A percentile compares a stretch with the other conserved stretches of the same genome.
Conservation (phyloP, 2,888 invertebrate genomes). For the Arrhopalites spinosus region DNA sequence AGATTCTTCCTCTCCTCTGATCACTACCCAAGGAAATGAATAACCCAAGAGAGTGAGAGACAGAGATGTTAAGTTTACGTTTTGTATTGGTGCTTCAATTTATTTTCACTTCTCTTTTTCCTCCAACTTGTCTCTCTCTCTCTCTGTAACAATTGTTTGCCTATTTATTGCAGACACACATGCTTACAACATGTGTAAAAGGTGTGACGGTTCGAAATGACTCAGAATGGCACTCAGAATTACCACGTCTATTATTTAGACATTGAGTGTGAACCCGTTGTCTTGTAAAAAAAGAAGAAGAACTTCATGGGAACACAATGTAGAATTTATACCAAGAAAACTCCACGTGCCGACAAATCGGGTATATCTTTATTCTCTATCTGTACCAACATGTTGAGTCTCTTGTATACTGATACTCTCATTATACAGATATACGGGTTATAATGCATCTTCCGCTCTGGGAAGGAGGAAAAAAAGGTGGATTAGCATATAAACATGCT, state of each 20-base stretch:
- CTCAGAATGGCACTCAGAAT: too few species aligned
- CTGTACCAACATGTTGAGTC: too few species aligned
- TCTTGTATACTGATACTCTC: neutral
- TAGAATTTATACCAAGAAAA: neutral
- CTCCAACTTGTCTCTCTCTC: conserved; percentile 1
- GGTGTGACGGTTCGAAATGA: neutral
- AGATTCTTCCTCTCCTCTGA: neutral
- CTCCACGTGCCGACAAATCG: conserved; percentile 33
- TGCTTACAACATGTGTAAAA: neutral
- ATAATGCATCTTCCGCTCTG: conserved; percentile 9
- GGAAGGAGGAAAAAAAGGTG: conserved; percentile 16
- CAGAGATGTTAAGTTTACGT: neutral
- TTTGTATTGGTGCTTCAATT: conserved; percentile 10
- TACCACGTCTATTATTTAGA: too few species aligned
- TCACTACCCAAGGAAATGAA: neutral
- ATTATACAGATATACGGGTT: too few species aligned
- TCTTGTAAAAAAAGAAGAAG: neutral
- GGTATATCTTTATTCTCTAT: neutral
- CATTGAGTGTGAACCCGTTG: too few species aligned
- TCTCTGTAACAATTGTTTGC: conserved; percentile 1
- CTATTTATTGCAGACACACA: neutral
- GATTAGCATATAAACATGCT: conserved; percentile 30
- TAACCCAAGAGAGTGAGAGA: neutral
- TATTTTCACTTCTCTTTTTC: conserved; percentile 30
- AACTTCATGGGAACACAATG: neutral